phyloP scores from a whole-genome alignment of 2,113 vertebrate species.

The Vulpes ferrilata region DNA sequence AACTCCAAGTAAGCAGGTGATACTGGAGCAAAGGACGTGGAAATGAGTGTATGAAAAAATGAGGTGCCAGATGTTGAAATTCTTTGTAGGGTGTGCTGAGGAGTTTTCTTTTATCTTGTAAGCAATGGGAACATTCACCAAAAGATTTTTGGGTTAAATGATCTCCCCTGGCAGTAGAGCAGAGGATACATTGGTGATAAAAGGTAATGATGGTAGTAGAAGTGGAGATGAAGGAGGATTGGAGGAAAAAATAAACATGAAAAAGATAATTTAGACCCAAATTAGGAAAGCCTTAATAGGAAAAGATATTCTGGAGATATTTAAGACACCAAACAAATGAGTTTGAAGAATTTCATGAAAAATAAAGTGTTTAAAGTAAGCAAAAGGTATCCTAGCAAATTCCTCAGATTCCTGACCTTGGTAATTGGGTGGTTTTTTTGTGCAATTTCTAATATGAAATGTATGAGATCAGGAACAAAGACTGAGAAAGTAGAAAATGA shows the following conservation, averaged over 20 bases:
- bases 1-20: neutral
- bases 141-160: neutral
- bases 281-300: neutral
- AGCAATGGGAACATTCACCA: neutral
- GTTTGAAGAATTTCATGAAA: neutral
- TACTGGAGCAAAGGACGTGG: neutral
- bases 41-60: neutral
- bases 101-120: neutral
- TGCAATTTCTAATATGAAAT: neutral
- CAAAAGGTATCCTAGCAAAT: neutral
- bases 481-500: neutral
- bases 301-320: neutral
- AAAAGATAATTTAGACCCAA: neutral
- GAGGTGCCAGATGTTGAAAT: neutral
- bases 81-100: neutral
- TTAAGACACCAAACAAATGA: neutral
- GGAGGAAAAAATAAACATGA: neutral
- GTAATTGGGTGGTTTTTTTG: neutral
- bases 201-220: neutral
- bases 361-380: neutral
- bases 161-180: neutral
- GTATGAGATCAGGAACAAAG: neutral
- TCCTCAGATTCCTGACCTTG: neutral
- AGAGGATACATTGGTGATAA: neutral
- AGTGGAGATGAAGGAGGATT: neutral